Conservation (phyloP, 2,113 vertebrate genomes). For the Zosterops pallidus region DNA sequence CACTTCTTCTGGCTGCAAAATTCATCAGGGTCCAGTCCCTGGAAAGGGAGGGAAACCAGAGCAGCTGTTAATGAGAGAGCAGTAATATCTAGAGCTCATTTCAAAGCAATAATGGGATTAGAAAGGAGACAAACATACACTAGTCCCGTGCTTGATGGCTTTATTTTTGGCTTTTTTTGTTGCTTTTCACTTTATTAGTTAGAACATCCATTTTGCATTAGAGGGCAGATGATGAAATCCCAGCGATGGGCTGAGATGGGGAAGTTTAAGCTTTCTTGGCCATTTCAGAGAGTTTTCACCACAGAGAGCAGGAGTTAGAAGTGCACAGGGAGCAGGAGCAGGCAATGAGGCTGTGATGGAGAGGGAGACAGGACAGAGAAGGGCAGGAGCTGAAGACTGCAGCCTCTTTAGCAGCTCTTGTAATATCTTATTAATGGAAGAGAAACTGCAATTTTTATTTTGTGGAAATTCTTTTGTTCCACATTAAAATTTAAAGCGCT, state of each 20-base stretch:
- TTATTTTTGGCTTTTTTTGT: constrained; percentile 18
- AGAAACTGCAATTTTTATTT: constrained; percentile 49
- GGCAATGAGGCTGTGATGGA: neutral
- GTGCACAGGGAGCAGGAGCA: neutral
- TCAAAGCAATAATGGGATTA: constrained; percentile 54
- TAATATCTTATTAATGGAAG: constrained; percentile 50
- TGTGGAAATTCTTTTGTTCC: constrained; percentile 46
- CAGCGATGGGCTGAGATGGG: neutral
- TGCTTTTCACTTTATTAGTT: constrained; percentile 39
- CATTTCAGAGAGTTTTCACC: neutral
- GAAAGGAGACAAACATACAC: constrained; percentile 32
- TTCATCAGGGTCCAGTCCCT: constrained; percentile 44
- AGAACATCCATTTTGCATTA: constrained; percentile 50
- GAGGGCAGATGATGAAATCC: constrained; percentile 21
- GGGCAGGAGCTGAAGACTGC: constrained; percentile 21
- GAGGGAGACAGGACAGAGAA: neutral
- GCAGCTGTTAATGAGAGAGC: constrained; percentile 44
- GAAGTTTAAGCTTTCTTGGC: neutral
- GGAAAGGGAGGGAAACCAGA: constrained; percentile 9
- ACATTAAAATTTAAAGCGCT: constrained; percentile 50
- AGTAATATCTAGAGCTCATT: constrained; percentile 25
- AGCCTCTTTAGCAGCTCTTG: neutral
- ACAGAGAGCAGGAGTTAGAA: neutral
- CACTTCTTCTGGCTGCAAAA: neutral
- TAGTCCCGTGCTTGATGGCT: constrained; percentile 43